Percentiles rank a stretch among this genome's conserved stretches.
These are phyloP conservation scores for Tringa solitaria DNA, from an alignment of 2,113 vertebrate species.

Conservation along the genomic window DNA sequence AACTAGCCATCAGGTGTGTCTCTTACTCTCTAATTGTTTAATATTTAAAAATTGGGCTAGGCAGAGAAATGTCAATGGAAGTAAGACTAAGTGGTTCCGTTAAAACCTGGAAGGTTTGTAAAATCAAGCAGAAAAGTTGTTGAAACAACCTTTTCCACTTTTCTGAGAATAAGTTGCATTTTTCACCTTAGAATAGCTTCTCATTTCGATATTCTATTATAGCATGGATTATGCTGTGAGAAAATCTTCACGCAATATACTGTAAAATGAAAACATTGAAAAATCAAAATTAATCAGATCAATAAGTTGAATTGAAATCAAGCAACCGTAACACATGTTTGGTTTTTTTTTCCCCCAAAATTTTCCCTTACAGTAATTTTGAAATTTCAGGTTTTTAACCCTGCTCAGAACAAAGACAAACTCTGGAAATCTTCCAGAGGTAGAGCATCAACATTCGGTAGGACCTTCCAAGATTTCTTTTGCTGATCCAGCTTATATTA, in stretches of 20 bases:
- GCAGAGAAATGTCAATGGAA: not conserved
- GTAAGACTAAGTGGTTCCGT: not conserved
- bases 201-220: not conserved
- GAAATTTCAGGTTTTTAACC: not conserved
- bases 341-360: rapidly evolving
- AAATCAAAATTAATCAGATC: not conserved
- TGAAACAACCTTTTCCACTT: not conserved
- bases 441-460: not conserved
- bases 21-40: not conserved
- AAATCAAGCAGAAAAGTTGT: not conserved
- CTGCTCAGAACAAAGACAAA: not conserved
- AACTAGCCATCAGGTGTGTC: not conserved
- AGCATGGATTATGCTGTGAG: not conserved
- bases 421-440: not conserved
- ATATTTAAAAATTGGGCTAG: not conserved
- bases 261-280: not conserved
- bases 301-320: not conserved
- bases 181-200: not conserved
- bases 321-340: not conserved
- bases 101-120: not conserved
- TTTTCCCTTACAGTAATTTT: not conserved
- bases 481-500: not conserved
- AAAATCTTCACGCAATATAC: not conserved
- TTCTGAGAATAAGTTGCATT: not conserved
- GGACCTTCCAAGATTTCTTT: not conserved